Evolutionary conservation across 1,140 invertebrate genomes (phyloP), one percentile per base, ranked within the genome.

Genomic region (Delia radicum): DNA sequence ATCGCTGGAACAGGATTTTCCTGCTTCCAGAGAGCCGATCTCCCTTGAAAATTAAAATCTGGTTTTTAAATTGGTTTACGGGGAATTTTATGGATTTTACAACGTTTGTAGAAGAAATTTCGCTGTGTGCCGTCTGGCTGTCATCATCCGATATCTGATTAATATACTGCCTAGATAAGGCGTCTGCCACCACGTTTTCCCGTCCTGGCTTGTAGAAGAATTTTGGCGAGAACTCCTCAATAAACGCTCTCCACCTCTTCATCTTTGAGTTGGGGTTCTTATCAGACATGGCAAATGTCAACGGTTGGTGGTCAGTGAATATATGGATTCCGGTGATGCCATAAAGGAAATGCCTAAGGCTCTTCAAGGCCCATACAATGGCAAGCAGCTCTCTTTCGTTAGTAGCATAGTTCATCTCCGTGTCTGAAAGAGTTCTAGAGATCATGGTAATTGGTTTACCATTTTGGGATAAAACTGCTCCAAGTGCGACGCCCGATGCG

Each of bases 381-480:
- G 73, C 48, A 18, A 75, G 37, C 5, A 77, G 26, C 26, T 77
- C 69, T 42, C 67, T 7, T 29, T 77, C 74, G 37, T 75, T 75
- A 28, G 76, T 73, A 1, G 76, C 74, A 28, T 72, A 77, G 28
- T 73, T 73, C 21, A 48, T 7, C 33, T 75, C 74, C 2, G 42
- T 71, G 24, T 13, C 31, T 18, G 42, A 61, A n/a, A 77, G 24
- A 15, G 75, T 76, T 18, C 72, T 29, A 3, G 65, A 75, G 4
- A 75, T 72, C 46, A 72, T 71, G 6, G 62, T 74, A 2, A 74
- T 77, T 13, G 76, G 62, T 29, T 15, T 65, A 18, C 76, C 63
- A 6, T 67, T 31, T 69, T 77, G 86, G 5, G 79, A 79, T 55
- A 87, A 71, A 1, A 86, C 79, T 2, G 83, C 82, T 7, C 81